These are phyloP conservation scores for Leptopilina syphax DNA, from an alignment of 2,888 invertebrate genomes.

Conservation along the genomic window DNA sequence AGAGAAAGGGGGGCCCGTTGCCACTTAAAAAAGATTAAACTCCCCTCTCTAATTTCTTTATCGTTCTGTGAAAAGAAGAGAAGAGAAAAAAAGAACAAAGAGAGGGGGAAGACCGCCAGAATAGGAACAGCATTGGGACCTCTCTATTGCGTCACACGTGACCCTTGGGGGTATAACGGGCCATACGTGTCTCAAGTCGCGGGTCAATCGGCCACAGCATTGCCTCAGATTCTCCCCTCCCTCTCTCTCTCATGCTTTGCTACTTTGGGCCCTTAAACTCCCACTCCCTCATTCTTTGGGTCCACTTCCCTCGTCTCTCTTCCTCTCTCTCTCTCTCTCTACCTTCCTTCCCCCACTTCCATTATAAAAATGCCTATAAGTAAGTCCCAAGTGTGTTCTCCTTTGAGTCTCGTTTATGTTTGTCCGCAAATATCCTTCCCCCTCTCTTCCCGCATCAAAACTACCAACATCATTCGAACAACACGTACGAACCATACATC, in stretches of 20 bases:
- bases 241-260: neutral
- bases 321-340: neutral
- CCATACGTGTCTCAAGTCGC: conserved; percentile 26
- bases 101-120: conserved; percentile 9
- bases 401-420: conserved; percentile 27
- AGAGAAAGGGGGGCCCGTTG: conserved; percentile 5
- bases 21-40: neutral
- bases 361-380: neutral
- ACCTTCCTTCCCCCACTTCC: neutral
- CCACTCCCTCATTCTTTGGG: neutral
- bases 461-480: conserved; percentile 7
- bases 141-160: conserved; percentile 47
- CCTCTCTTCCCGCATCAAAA: neutral
- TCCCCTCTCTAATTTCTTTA: too few species aligned
- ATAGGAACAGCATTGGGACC: conserved; percentile 46
- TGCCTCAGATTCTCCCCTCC: conserved; percentile 43
- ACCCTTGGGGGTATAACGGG: conserved; percentile 54
- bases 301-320: neutral
- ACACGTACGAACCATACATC: conserved; percentile 39
- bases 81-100: neutral
- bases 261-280: conserved; percentile 10
- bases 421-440: conserved; percentile 15
- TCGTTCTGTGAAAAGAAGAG: conserved; percentile 3
- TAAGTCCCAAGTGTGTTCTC: conserved; percentile 27
- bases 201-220: conserved; percentile 52